A percentile compares a stretch with the other conserved stretches of the same genome.
Evolutionary conservation across 2,113 vertebrate species (phyloP).

Genomic region (Sphyrna mokarran): DNA sequence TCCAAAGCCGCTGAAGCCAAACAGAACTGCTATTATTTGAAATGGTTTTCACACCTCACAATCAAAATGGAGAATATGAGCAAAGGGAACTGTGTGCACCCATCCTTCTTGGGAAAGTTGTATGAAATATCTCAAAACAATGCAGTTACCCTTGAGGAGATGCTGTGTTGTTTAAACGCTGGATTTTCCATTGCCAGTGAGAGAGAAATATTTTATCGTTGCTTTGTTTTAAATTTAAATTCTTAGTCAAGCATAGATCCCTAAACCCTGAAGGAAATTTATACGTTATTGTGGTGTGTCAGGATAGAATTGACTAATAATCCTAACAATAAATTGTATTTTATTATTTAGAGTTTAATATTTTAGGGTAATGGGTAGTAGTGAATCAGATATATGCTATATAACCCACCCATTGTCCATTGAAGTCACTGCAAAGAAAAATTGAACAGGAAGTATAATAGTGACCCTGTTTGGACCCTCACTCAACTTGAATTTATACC

Average conservation of each 20-base stretch:
- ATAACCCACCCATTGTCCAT: not conserved
- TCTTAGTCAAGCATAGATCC: not conserved
- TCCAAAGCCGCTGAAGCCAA: not conserved
- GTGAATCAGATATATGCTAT: not conserved
- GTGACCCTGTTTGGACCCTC: not conserved
- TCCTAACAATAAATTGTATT: not conserved
- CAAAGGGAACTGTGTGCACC: not conserved
- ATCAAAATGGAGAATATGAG: not conserved
- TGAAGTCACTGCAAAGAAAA: not conserved
- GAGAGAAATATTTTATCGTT: too few relatives aligned
- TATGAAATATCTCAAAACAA: not conserved
- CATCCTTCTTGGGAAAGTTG: not conserved
- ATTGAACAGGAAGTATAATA: not conserved
- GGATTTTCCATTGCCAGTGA: not conserved
- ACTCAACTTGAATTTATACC: not conserved
- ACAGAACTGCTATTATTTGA: not conserved
- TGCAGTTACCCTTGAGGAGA: not conserved
- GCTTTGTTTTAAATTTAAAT: not conserved
- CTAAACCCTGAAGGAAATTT: not conserved
- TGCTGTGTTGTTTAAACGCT: not conserved
- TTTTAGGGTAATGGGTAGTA: not conserved
- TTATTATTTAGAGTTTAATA: not conserved
- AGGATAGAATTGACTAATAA: not conserved
- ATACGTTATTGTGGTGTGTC: not conserved
- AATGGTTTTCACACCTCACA: not conserved